These are phyloP conservation scores for Hippocampus guttulatus DNA, from an alignment of 2,113 vertebrate genomes.

Conservation along the genomic window DNA sequence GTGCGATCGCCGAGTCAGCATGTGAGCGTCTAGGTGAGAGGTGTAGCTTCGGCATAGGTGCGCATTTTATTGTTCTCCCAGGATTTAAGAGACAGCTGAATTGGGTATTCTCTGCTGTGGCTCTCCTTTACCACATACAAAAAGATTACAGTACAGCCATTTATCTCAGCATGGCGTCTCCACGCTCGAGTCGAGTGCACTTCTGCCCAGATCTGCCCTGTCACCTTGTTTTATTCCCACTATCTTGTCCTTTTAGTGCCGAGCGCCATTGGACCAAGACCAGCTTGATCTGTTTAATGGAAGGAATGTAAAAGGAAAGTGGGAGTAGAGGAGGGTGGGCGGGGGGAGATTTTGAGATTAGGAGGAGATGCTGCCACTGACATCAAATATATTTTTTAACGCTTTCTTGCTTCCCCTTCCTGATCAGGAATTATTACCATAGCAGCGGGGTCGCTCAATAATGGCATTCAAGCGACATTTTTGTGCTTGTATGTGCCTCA, in stretches of 20 bases:
- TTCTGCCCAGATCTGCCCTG: slow-evolving; percentile 18
- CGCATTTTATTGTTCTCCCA: too few species aligned
- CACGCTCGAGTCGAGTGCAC: slow-evolving; percentile 7
- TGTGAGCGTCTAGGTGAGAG: too few species aligned
- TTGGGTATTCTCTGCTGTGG: too few species aligned
- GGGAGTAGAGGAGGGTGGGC: neutral
- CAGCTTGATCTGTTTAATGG: slow-evolving; percentile 2
- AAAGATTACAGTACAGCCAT: slow-evolving; percentile 3
- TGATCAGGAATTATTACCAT: slow-evolving; percentile 1
- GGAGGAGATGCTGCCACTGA: slow-evolving; percentile 13
- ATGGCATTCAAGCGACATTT: neutral
- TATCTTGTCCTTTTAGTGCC: slow-evolving; percentile 41
- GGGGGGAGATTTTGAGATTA: slow-evolving; percentile 11
- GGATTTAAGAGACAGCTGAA: too few species aligned
- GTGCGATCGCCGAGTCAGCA: too few species aligned
- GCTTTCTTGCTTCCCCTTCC: slow-evolving; percentile 11
- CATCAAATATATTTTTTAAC: slow-evolving; percentile 1
- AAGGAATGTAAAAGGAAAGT: slow-evolving; percentile 13
- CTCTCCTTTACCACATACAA: too few species aligned
- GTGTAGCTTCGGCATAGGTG: too few species aligned
- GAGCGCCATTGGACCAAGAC: slow-evolving; percentile 34
- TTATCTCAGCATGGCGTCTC: neutral
- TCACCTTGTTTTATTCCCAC: slow-evolving; percentile 20
- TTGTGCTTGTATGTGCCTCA: neutral
- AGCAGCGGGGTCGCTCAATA: slow-evolving; percentile 1